These are phyloP conservation scores for Onychomys torridus DNA, from an alignment of 2,797 vertebrate genomes.

Conservation along the genomic window DNA sequence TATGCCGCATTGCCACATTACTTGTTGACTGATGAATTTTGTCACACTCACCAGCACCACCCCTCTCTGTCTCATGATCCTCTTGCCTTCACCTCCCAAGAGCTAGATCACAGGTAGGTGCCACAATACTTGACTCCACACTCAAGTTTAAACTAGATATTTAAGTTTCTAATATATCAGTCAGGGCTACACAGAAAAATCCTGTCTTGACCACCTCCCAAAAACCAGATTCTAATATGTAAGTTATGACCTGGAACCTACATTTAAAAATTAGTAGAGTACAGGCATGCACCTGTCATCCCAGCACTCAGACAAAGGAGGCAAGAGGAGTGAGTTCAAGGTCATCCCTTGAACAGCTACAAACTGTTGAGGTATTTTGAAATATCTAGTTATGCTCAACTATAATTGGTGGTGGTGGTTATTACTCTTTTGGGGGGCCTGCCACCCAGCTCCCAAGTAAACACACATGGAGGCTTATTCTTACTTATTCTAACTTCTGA, in stretches of 20 bases:
- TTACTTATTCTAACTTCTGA: too few species aligned
- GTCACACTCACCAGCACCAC: too few species aligned
- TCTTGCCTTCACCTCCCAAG: background rate
- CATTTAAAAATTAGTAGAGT: background rate
- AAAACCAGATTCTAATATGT: background rate
- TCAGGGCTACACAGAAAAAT: background rate
- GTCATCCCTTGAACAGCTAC: background rate
- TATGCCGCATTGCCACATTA: background rate
- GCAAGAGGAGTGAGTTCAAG: background rate
- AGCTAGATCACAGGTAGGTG: background rate
- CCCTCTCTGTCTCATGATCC: background rate
- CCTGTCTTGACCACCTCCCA: background rate
- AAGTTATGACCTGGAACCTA: background rate
- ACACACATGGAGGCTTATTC: too few species aligned
- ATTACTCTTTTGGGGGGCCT: too few species aligned
- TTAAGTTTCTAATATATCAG: background rate
- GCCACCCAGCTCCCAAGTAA: too few species aligned
- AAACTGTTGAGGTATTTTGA: background rate
- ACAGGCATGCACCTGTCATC: background rate
- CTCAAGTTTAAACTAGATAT: background rate
- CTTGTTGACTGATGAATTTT: background rate
- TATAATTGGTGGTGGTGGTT: background rate
- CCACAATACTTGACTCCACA: background rate
- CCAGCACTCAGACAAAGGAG: background rate
- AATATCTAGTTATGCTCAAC: background rate